phyloP scores from a whole-genome alignment of 2,113 vertebrate species.

The Stegastes partitus region DNA sequence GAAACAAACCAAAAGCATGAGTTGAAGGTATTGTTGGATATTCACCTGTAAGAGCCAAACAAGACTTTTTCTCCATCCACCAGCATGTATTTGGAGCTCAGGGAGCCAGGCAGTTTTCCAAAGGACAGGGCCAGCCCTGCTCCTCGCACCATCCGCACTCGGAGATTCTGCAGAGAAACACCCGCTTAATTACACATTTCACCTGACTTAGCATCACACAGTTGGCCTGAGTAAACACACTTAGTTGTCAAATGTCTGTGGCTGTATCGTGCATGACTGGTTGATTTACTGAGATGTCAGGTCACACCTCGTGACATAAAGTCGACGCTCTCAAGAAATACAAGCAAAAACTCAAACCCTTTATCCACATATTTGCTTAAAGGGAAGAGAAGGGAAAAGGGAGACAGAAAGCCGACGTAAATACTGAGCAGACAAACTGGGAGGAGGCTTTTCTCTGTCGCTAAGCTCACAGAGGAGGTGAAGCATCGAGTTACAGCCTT shows the following conservation, averaged over 20 bases:
- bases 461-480: background rate
- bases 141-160: slow-evolving; percentile 90
- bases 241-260: background rate
- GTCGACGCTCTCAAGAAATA: slow-evolving; percentile 13
- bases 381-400: slow-evolving; percentile 38
- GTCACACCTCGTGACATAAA: slow-evolving; percentile 36
- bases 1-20: background rate
- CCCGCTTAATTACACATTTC: slow-evolving; percentile 40
- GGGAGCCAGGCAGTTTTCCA: slow-evolving; percentile 89
- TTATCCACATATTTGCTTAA: slow-evolving; percentile 51
- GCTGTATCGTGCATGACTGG: background rate
- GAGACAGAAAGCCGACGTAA: background rate
- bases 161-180: slow-evolving; percentile 88
- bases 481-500: slow-evolving; percentile 43
- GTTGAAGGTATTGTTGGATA: background rate
- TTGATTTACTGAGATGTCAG: slow-evolving; percentile 16
- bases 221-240: slow-evolving; percentile 26
- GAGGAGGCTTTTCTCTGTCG: slow-evolving; percentile 31
- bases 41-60: slow-evolving; percentile 92
- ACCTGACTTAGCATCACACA: slow-evolving; percentile 10
- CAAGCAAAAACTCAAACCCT: slow-evolving; percentile 16
- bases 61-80: slow-evolving; percentile 96
- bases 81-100: slow-evolving; percentile 94
- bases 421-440: slow-evolving; percentile 13
- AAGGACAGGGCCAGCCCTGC: slow-evolving; percentile 89